These are phyloP conservation scores for Cephus pulcher DNA, from an alignment of 2,888 invertebrate species.

Conservation along the genomic window DNA sequence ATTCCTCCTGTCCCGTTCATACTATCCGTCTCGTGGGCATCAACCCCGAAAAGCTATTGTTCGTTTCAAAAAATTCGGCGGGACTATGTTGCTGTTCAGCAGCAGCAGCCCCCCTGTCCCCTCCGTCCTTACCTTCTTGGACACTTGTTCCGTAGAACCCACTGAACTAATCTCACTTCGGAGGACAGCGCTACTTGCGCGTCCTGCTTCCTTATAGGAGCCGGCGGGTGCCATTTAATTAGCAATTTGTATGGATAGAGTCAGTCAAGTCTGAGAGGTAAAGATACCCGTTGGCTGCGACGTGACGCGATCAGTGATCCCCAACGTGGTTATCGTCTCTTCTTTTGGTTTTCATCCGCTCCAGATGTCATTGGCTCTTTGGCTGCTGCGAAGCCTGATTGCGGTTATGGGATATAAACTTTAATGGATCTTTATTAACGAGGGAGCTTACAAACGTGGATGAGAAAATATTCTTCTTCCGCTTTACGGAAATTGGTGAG, in stretches of 20 bases:
- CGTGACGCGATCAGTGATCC: not conserved
- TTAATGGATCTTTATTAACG: not conserved
- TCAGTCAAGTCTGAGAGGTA: not conserved
- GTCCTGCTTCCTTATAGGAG: not conserved
- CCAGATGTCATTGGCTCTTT: not conserved
- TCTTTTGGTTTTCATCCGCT: not conserved
- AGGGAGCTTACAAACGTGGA: not conserved
- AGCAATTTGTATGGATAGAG: constrained; percentile 34
- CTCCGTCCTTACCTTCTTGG: not conserved
- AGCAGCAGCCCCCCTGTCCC: too few species aligned
- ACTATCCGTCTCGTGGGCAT: constrained; percentile 37
- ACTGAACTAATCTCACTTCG: not conserved
- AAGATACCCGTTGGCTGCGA: not conserved
- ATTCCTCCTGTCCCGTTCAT: constrained; percentile 12
- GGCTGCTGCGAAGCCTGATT: not conserved
- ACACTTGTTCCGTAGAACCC: not conserved
- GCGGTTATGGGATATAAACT: not conserved
- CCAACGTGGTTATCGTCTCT: not conserved
- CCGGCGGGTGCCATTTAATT: constrained; percentile 28
- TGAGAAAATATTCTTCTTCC: not conserved
- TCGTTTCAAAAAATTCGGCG: not conserved
- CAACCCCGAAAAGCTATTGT: constrained; percentile 23
- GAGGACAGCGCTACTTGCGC: not conserved
- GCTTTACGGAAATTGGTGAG: not conserved
- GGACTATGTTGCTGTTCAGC: not conserved